Evolutionary conservation across 2,797 vertebrate genomes (phyloP), one percentile per base, ranked within the genome.

Genomic region (Scarus forsteni): DNA sequence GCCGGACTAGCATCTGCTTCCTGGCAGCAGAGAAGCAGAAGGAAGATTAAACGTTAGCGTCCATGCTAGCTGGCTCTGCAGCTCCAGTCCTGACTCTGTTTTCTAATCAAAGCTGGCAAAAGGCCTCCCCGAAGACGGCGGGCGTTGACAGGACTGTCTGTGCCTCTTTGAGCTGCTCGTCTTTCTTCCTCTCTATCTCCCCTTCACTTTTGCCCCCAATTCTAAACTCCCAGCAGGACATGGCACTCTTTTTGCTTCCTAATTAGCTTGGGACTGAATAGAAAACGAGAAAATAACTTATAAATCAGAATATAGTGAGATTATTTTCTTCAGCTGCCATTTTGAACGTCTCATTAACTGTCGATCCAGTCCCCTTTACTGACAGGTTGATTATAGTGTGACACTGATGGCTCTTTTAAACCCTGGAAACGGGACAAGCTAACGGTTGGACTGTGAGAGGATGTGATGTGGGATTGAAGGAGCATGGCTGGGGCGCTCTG

Each of bases 311-410:
- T 2, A 77, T 45, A 16, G 6, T 16, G 11, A 60, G 52, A 66
- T 77, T 69, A 49, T 65, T 77, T 55, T 75, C 55, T 15, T 10
- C 52, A 5, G 0, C 51, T 62, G 45, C 59, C 42, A 53, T 68
- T 59, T 68, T 14, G 43, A 72, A 68, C 18, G 67, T 68, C 56
- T 77, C 39, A 45, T 66, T 78, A 52, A 19, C 62, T 58, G 45
- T 34, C 45, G 13, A 66, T 80, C 34, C 57, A 39, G 55, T 38
- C 58, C 53, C 64, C 2, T 8, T 52, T 3, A 53, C 57, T 76
- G 87, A 86, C 85, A 83, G 64, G 61, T 71, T 88, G 76, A 90
- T 89, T 85, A 82, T 68, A 89, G 84, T 48, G 69, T 45, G 38
- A 6, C 12, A 1, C 59, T 70, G 56, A 80, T 64, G 67, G n/a